phyloP scores from a whole-genome alignment of 1,140 invertebrate genomes.

The Heliconius himera region DNA sequence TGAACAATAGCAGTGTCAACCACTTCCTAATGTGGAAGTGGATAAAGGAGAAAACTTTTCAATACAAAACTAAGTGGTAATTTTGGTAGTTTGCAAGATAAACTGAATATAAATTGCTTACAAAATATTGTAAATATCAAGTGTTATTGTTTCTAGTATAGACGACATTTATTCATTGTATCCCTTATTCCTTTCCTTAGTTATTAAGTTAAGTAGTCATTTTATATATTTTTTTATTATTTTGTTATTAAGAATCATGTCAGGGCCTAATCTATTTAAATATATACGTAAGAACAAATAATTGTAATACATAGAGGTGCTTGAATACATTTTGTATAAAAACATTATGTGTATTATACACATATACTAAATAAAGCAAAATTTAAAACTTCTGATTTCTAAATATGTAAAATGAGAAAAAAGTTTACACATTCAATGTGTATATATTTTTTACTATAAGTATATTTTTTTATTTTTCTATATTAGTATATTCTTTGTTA shows the following conservation, averaged over 20 bases:
- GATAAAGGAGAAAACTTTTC: constrained; percentile 64
- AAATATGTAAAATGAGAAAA: too few relatives aligned
- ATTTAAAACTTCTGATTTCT: too few relatives aligned
- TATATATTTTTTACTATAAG: background rate
- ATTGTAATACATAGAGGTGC: background rate
- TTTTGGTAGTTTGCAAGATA: background rate
- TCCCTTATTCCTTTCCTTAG: too few relatives aligned
- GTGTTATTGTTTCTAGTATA: too few relatives aligned
- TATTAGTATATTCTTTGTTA: background rate
- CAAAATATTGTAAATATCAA: background rate
- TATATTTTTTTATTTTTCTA: background rate
- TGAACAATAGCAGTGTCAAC: constrained; percentile 71
- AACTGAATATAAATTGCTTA: background rate
- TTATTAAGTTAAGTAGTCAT: too few relatives aligned
- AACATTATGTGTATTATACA: too few relatives aligned
- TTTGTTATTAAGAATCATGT: background rate
- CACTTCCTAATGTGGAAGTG: constrained; percentile 73
- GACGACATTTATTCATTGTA: too few relatives aligned
- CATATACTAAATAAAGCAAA: too few relatives aligned
- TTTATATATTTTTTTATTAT: too few relatives aligned
- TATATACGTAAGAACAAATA: background rate
- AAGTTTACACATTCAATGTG: background rate
- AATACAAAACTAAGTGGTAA: constrained; percentile 50
- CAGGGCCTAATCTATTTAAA: background rate
- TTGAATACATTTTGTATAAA: too few relatives aligned